Percentiles rank a stretch among this genome's conserved stretches.
phyloP scores from a whole-genome alignment of 2,888 invertebrate genomes.

The Polydrusus tereticollis region DNA sequence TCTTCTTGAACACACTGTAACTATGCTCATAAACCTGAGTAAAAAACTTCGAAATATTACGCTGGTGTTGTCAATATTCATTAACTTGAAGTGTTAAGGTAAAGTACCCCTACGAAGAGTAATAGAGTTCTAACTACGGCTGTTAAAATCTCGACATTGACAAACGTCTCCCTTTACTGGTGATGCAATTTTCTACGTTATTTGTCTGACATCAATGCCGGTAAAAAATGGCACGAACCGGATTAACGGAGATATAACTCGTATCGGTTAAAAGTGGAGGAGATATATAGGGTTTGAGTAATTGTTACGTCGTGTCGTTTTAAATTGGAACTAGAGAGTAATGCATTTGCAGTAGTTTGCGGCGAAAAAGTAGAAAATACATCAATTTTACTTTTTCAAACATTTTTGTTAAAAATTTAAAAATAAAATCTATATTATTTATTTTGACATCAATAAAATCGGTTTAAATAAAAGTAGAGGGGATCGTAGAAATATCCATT shows the following conservation, averaged over 20 bases:
- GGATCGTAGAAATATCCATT: no score
- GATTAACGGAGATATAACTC: conserved; percentile 33
- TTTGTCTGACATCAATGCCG: conserved; percentile 24
- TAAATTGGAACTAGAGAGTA: conserved; percentile 15
- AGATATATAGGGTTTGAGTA: conserved; percentile 32
- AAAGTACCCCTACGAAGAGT: conserved; percentile 5
- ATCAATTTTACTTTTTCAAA: not conserved
- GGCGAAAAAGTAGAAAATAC: not conserved
- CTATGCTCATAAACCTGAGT: not conserved
- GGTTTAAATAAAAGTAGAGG: no score
- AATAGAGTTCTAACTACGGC: conserved; percentile 24
- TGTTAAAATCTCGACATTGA: conserved; percentile 33
- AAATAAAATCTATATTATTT: no score
- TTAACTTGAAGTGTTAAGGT: conserved; percentile 8
- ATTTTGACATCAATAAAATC: no score
- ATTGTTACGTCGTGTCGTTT: conserved; percentile 29
- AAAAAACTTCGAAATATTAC: not conserved
- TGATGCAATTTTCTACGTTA: conserved; percentile 31
- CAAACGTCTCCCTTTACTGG: conserved; percentile 15
- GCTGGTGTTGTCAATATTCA: conserved; percentile 9
- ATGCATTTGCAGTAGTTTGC: not conserved
- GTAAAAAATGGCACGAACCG: conserved; percentile 30
- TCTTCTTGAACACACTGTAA: no score
- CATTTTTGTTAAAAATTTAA: no score
- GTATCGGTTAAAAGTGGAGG: conserved; percentile 24